Conservation (phyloP, 2,888 invertebrate species). For the Clusia tigrina region DNA sequence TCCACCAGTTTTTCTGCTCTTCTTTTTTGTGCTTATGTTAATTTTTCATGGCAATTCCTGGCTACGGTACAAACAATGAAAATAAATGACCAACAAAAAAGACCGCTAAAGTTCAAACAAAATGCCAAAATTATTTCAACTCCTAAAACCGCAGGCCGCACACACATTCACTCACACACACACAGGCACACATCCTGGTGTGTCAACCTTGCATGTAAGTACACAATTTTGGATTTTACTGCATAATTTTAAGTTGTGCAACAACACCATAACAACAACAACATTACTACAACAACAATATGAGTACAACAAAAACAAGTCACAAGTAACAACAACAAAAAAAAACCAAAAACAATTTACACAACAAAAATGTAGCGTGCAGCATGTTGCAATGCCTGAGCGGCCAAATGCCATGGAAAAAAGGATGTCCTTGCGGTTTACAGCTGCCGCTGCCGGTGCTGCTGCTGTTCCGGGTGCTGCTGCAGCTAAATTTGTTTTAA, state of each 20-base stretch:
- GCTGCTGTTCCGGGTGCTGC: no score
- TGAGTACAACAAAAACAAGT: not conserved
- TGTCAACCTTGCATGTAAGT: no score
- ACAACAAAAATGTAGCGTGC: no score
- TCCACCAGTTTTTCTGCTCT: not conserved
- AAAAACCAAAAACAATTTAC: no score
- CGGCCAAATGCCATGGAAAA: not conserved
- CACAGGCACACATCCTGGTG: not conserved
- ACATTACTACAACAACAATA: not conserved
- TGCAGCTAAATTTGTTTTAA: no score
- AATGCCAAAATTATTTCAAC: conserved; percentile 1
- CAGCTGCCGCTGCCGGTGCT: no score
- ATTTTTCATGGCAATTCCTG: no score
- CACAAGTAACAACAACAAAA: not conserved
- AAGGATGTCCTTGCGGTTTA: not conserved
- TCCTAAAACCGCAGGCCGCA: not conserved
- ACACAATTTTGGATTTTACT: no score
- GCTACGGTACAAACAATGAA: not conserved
- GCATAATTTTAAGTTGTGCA: not conserved
- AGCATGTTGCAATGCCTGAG: not conserved
- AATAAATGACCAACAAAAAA: not conserved
- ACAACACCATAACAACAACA: not conserved
- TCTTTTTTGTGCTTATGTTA: not conserved
- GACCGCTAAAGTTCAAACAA: not conserved
- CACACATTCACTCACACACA: not conserved